These are phyloP conservation scores for Atractosteus spatula DNA, from an alignment of 2,113 vertebrate species.

Conservation along the genomic window DNA sequence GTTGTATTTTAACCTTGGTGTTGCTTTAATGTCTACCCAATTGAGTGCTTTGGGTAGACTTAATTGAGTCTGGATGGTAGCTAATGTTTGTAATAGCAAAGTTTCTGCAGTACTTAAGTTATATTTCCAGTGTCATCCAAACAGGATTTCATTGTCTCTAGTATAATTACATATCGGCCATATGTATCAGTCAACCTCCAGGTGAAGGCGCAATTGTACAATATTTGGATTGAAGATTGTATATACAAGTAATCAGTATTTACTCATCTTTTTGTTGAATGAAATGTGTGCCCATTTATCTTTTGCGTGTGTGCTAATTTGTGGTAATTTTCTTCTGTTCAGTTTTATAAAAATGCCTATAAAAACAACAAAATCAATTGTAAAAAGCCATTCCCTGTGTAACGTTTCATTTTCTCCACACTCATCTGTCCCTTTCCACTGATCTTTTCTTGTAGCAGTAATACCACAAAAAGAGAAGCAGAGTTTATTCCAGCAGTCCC, in stretches of 20 bases:
- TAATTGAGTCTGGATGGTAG: conserved; percentile 1
- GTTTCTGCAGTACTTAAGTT: conserved; percentile 26
- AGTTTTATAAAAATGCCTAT: conserved; percentile 59
- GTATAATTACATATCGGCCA: conserved; percentile 20
- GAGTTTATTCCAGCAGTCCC: too few species aligned
- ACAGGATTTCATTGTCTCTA: too few species aligned
- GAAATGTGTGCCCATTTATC: conserved; percentile 47
- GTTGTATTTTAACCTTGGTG: neutral
- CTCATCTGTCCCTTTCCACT: too few species aligned
- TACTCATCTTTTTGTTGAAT: conserved; percentile 49
- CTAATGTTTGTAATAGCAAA: conserved; percentile 7
- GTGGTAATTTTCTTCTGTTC: conserved; percentile 46
- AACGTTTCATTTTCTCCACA: neutral
- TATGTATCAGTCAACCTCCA: conserved; percentile 46
- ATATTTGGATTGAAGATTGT: conserved; percentile 57
- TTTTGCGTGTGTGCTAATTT: conserved; percentile 48
- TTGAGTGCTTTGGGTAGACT: neutral
- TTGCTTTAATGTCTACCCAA: neutral
- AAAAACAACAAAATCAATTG: conserved; percentile 32
- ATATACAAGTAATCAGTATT: conserved; percentile 56
- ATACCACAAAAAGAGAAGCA: too few species aligned
- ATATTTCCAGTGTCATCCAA: neutral
- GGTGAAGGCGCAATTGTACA: conserved; percentile 55
- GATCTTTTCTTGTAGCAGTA: too few species aligned
- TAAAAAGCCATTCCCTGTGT: neutral